Conservation (phyloP, 1,140 invertebrate species). For the Pantala flavescens region DNA sequence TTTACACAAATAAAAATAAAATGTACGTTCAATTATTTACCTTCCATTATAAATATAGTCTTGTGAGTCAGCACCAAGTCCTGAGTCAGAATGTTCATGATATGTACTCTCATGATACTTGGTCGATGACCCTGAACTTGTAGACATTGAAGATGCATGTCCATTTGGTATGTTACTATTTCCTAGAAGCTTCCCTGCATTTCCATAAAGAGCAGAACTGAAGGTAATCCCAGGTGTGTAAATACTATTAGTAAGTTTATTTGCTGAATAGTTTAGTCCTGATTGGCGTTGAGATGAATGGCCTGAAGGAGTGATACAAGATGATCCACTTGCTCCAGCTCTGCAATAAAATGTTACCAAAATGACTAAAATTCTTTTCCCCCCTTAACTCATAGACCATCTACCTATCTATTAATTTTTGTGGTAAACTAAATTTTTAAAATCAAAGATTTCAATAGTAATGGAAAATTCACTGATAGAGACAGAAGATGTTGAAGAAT, state of each 20-base stretch:
- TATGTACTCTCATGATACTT: neutral
- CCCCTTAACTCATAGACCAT: too few relatives aligned
- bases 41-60: slow-evolving; percentile 21
- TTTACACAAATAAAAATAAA: too few relatives aligned
- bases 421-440: too few relatives aligned
- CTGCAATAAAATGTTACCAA: slow-evolving; percentile 12
- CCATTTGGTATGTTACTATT: slow-evolving; percentile 14
- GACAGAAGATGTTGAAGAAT: too few relatives aligned
- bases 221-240: slow-evolving; percentile 13
- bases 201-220: slow-evolving; percentile 17
- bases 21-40: neutral
- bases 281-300: neutral
- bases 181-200: slow-evolving; percentile 17
- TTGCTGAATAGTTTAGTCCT: neutral
- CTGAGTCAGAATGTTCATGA: slow-evolving; percentile 28
- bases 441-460: too few relatives aligned
- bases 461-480: too few relatives aligned
- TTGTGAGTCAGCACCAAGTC: slow-evolving; percentile 27
- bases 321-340: neutral
- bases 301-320: neutral
- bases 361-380: slow-evolving; percentile 10
- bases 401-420: too few relatives aligned
- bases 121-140: slow-evolving; percentile 10
- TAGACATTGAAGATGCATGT: neutral
- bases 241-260: slow-evolving; percentile 1